phyloP scores from a whole-genome alignment of 1,140 invertebrate genomes.

The Zophobas atratus region DNA sequence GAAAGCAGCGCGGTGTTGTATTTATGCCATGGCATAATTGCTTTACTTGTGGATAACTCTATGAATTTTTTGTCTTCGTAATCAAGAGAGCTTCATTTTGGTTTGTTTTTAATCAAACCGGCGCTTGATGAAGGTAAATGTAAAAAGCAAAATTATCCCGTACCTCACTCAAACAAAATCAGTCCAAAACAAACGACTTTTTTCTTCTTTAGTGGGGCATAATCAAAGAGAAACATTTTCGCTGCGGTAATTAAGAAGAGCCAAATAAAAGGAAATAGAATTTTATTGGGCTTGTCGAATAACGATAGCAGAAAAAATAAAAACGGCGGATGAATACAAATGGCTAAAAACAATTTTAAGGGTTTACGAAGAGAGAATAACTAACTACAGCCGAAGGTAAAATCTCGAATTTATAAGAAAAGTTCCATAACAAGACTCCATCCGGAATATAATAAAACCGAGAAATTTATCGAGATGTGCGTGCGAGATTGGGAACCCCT shows the following conservation, averaged over 20 bases:
- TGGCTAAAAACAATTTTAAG: constrained; percentile 27
- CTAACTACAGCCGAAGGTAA: neutral
- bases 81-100: too few relatives aligned
- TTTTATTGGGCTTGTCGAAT: constrained; percentile 23
- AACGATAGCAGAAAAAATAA: constrained; percentile 22
- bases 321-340: constrained; percentile 31
- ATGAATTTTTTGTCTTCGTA: too few relatives aligned
- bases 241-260: constrained; percentile 1
- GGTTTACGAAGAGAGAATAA: constrained; percentile 14
- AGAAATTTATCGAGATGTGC: constrained; percentile 13
- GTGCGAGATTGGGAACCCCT: neutral
- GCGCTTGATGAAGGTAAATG: neutral
- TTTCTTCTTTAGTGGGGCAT: neutral
- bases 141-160: neutral
- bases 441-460: constrained; percentile 16
- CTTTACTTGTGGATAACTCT: too few relatives aligned
- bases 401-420: constrained; percentile 34
- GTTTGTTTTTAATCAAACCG: neutral
- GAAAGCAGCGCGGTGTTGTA: too few relatives aligned
- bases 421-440: neutral
- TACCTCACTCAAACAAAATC: neutral
- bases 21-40: too few relatives aligned
- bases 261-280: constrained; percentile 26
- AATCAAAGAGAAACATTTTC: constrained; percentile 10
- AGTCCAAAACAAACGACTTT: neutral